Evolutionary conservation across 2,113 vertebrate species (phyloP), one percentile per base, ranked within the genome.

Genomic region (crab-eating macaque (Macaca fascicularis)): DNA sequence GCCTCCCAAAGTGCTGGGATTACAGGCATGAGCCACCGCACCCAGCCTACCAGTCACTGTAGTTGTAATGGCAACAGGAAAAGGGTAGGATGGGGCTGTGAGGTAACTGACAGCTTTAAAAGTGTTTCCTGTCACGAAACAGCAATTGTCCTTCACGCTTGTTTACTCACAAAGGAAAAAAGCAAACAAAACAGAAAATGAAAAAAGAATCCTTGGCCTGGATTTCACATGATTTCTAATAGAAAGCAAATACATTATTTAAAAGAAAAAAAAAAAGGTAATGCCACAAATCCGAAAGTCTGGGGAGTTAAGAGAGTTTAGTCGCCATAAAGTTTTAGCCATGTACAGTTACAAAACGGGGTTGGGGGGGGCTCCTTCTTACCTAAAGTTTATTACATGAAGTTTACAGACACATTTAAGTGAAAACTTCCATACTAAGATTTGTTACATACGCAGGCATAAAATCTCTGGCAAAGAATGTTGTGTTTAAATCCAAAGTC

Each of bases 391-490:
- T 88, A 97, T 74, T 67, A 59, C 30, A 64, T 20, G 14, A 90
- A 43, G 11, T 86, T 96, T 88, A 94, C 1, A 80, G 38, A 19
- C 93, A 75, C 12, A 79, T 48, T 81, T 87, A 97, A 96, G 55
- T 64, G 32, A 88, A 94, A 88, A 78, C 87, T 92, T 85, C 86
- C 76, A 94, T 35, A 35, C 2, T 82, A 38, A 95, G 57, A 80
- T 94, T 12, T 93, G 83, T 93, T 96, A 92, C 48, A 93, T 35
- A 45, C 8, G 32, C 20, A 89, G 70, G 69, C 74, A 76, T 91
- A 85, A 93, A 95, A 64, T 81, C 67, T 23, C 81, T 95, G 87
- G 87, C 95, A 95, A 92, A 79, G 67, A 87, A 76, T 9, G 35
- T 13, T n/a, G 5, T 79, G 25, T 91, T 86, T 90, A 96, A 96